Conservation (phyloP, 2,888 invertebrate genomes). For the Sinopyrophorus schimmeli region DNA sequence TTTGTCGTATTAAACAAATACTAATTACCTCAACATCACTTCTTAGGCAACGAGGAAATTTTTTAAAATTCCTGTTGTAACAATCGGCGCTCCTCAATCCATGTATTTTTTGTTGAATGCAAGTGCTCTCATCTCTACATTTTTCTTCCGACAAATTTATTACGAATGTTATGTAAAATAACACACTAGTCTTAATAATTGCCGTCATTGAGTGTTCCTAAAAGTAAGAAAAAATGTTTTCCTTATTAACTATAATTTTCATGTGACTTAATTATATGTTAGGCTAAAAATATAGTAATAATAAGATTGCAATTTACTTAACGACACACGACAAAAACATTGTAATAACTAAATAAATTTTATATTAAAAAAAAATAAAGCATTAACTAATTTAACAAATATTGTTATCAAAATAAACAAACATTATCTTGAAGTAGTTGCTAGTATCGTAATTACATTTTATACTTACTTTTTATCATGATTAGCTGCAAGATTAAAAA, state of each 20-base stretch:
- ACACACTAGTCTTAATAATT: conserved; percentile 5
- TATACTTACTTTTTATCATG: conserved; percentile 21
- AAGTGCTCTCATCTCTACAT: conserved; percentile 20
- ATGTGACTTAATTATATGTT: too few species aligned
- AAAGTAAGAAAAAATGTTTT: too few species aligned
- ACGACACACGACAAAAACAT: too few species aligned
- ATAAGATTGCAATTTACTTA: too few species aligned
- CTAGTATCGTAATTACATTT: too few species aligned
- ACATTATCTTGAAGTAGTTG: conserved; percentile 21
- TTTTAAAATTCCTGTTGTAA: conserved; percentile 43
- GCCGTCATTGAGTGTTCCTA: conserved; percentile 20
- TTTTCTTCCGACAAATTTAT: conserved; percentile 14
- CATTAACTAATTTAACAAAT: conserved; percentile 16
- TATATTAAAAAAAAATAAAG: conserved; percentile 2
- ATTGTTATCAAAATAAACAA: conserved; percentile 23
- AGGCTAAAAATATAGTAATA: too few species aligned
- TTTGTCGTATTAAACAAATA: too few species aligned
- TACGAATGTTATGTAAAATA: conserved; percentile 13
- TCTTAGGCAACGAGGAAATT: conserved; percentile 48
- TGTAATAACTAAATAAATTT: too few species aligned
- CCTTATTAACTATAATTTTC: too few species aligned
- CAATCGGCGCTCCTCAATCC: conserved; percentile 50
- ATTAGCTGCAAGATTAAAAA: background rate
- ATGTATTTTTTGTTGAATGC: conserved; percentile 30
- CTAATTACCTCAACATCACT: conserved; percentile 48